Conservation (phyloP, 2,797 vertebrate genomes). For the Poecilia wingei region DNA sequence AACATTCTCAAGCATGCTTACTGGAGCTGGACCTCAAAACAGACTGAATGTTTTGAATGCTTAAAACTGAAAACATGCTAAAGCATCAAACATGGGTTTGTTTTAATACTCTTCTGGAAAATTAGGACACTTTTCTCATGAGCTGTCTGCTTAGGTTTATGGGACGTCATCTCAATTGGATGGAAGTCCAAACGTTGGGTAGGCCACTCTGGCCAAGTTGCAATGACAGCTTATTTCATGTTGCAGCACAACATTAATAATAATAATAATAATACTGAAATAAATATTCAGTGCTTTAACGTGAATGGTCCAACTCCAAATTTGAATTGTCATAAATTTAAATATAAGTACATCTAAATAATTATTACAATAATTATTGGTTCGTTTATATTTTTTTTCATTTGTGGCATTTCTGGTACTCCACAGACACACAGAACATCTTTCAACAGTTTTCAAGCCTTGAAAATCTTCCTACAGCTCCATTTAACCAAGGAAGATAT, state of each 20-base stretch:
- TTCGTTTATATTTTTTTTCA: neutral
- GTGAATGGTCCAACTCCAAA: neutral
- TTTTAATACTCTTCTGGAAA: neutral
- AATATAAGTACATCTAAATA: neutral
- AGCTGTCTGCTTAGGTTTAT: neutral
- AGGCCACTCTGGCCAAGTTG: neutral
- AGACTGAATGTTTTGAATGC: neutral
- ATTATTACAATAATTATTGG: neutral
- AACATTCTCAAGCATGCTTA: slow-evolving; percentile 17
- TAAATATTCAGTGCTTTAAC: neutral
- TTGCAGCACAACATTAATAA: neutral
- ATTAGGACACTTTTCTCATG: neutral
- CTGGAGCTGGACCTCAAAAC: neutral
- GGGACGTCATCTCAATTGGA: neutral
- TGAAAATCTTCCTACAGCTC: neutral
- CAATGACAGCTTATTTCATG: neutral
- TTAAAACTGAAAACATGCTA: neutral
- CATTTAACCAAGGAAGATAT: neutral
- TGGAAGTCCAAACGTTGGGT: neutral
- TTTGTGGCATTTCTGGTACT: neutral
- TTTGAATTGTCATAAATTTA: neutral
- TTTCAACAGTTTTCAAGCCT: neutral
- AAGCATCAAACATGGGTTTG: neutral
- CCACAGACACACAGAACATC: neutral
- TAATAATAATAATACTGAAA: neutral